Evolutionary conservation across 2,888 invertebrate genomes (phyloP).

Genomic region (Eupithecia vulgata): DNA sequence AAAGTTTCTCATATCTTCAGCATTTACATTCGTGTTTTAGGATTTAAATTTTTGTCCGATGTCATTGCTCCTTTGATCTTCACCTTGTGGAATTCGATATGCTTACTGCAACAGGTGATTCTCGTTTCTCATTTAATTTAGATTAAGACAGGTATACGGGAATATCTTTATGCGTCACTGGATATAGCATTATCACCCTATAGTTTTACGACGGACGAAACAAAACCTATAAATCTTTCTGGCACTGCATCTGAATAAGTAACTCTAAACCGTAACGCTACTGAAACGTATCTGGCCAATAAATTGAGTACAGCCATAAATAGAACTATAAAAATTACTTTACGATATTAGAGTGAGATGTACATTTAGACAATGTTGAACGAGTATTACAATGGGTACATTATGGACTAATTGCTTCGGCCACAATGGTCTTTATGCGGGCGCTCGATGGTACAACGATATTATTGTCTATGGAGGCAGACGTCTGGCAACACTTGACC

Average conservation of each 20-base stretch:
- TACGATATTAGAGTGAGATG: constrained; percentile 74
- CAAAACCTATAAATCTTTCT: constrained; percentile 63
- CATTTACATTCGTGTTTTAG: constrained; percentile 69
- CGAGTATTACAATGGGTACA: constrained; percentile 78
- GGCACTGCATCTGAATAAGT: constrained; percentile 57
- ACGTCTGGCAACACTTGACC: constrained; percentile 83
- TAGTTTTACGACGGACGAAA: constrained; percentile 57
- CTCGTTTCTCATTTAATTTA: constrained; percentile 48
- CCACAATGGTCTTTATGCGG: constrained; percentile 78
- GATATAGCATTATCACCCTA: constrained; percentile 49
- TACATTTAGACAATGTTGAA: constrained; percentile 82
- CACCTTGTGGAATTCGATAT: constrained; percentile 67
- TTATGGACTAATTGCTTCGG: constrained; percentile 81
- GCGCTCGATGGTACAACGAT: constrained; percentile 73
- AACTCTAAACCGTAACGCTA: constrained; percentile 71
- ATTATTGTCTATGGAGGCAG: constrained; percentile 79
- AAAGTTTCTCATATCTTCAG: constrained; percentile 73
- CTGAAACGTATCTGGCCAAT: constrained; percentile 79
- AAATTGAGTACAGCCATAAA: constrained; percentile 76
- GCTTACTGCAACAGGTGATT: constrained; percentile 65
- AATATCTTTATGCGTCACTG: constrained; percentile 43
- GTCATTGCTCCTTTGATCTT: constrained; percentile 78
- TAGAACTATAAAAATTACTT: constrained; percentile 82
- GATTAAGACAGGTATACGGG: constrained; percentile 45
- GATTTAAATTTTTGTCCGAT: constrained; percentile 58